Base-by-base conservation (phyloP, 2,888 invertebrate genomes). In the Caenorhabditis sp. region DNA sequence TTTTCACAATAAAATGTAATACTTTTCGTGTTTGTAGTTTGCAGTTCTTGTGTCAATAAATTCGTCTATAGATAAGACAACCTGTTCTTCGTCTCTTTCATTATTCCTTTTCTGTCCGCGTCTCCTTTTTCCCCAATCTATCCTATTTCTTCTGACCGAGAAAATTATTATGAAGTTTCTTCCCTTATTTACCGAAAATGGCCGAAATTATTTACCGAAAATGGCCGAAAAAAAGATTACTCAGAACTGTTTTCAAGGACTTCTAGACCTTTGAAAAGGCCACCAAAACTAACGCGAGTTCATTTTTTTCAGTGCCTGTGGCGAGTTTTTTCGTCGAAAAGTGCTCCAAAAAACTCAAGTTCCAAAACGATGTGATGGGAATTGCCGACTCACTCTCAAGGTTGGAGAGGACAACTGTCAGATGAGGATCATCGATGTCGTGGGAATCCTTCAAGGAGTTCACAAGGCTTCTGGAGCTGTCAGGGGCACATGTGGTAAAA, bases 261-360 rank as follows among this genome's bases (percentile, higher is more conserved):
- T 35, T 35, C 31, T 35, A n/a, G n/a, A n/a, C n/a, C n/a, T n/a
- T n/a, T n/a, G n/a, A n/a, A n/a, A n/a, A n/a, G n/a, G n/a, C n/a
- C n/a, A n/a, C n/a, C 31, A 31, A 31, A 31, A 31, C 31, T 7
- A 31, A 6, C 7, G 4, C 31, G 5, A 44, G 19, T 19, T 47
- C 47, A n/a, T n/a, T n/a, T n/a, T n/a, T 58, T 58, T 31, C 7
- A 58, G 58, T 19, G 58, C 58, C 26, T 58, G 58, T 6, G 58
- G 31, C 35, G 58, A 58, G n/a, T 58, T 58, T 7, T 58, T 58
- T 12, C 58, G 58, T 16, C 58, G 58, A 58, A 58, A 58, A 58
- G 58, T 58, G 8, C 3, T 31, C 16, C 35, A 31, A 31, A 58
- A 58, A n/a, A 12, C n/a, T n/a, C 1, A 14, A 35, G n/a, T 19